Evolutionary conservation across 2,888 invertebrate species (phyloP).

Genomic region (Strigamia maritima): DNA sequence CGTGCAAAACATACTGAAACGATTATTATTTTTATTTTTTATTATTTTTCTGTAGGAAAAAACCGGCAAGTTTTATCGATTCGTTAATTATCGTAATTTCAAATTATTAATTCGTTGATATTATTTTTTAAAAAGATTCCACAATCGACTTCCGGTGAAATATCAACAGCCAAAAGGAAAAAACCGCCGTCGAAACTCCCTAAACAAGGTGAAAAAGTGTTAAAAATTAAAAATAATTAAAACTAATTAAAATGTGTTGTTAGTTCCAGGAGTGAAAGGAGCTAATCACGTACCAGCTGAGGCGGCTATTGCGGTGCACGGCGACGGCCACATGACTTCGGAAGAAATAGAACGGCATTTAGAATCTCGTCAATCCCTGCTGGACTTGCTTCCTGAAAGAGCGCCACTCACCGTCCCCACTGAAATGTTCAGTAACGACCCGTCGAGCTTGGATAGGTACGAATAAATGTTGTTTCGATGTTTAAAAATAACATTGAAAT

Average conservation of each 20-base stretch:
- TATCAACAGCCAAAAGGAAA: neutral
- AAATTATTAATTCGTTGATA: no score
- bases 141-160: neutral
- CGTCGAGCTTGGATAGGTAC: constrained; percentile 74
- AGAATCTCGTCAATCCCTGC: constrained; percentile 74
- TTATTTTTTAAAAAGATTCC: no score
- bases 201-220: constrained; percentile 35
- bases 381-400: constrained; percentile 72
- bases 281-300: constrained; percentile 39
- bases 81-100: no score
- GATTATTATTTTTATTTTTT: no score
- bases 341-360: constrained; percentile 87
- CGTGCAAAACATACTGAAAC: neutral
- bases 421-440: constrained; percentile 93
- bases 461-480: neutral
- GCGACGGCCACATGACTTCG: constrained; percentile 78
- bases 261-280: no score
- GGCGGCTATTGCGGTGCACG: constrained; percentile 40
- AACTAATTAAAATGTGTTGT: no score
- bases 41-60: neutral
- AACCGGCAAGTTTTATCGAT: no score
- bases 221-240: no score
- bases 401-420: constrained; percentile 86
- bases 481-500: neutral
- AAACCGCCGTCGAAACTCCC: neutral